Evolutionary conservation across 2,888 invertebrate species (phyloP).

Genomic region (Plebejus anna): DNA sequence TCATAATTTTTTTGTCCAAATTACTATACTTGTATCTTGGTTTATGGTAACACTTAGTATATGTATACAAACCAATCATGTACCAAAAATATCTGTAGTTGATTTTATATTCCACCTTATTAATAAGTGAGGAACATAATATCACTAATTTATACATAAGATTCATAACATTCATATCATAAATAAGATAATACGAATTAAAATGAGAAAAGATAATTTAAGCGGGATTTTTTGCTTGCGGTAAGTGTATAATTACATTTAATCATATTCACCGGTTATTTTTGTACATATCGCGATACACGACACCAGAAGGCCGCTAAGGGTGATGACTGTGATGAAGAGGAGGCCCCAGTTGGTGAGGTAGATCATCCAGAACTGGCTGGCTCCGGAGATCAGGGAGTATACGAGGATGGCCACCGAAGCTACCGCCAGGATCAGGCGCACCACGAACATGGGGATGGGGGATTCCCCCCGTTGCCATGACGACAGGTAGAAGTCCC

Average conservation of each 20-base stretch:
- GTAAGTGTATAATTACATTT: background rate
- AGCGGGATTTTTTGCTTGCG: background rate
- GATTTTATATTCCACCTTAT: too few relatives aligned
- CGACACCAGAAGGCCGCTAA: slow-evolving; percentile 57
- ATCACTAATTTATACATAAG: too few relatives aligned
- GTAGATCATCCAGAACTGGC: slow-evolving; percentile 57
- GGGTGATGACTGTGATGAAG: slow-evolving; percentile 49
- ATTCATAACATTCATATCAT: too few relatives aligned
- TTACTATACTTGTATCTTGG: too few relatives aligned
- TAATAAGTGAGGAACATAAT: too few relatives aligned
- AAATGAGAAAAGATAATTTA: background rate
- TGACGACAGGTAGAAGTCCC: slow-evolving; percentile 67
- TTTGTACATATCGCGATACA: slow-evolving; percentile 45
- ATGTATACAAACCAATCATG: too few relatives aligned
- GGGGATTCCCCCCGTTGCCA: slow-evolving; percentile 69
- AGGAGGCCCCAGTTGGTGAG: slow-evolving; percentile 72
- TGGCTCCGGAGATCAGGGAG: slow-evolving; percentile 51
- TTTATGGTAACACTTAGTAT: too few relatives aligned
- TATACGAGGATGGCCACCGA: slow-evolving; percentile 56
- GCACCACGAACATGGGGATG: slow-evolving; percentile 56
- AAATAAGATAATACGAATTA: background rate
- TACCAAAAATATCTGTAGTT: too few relatives aligned
- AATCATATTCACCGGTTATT: slow-evolving; percentile 46
- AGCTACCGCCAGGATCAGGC: slow-evolving; percentile 49
- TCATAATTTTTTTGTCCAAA: too few relatives aligned